Percentiles rank a stretch among this genome's conserved stretches.
Conservation (phyloP, 2,888 invertebrate genomes). For the Caenorhabditis doughertyi region DNA sequence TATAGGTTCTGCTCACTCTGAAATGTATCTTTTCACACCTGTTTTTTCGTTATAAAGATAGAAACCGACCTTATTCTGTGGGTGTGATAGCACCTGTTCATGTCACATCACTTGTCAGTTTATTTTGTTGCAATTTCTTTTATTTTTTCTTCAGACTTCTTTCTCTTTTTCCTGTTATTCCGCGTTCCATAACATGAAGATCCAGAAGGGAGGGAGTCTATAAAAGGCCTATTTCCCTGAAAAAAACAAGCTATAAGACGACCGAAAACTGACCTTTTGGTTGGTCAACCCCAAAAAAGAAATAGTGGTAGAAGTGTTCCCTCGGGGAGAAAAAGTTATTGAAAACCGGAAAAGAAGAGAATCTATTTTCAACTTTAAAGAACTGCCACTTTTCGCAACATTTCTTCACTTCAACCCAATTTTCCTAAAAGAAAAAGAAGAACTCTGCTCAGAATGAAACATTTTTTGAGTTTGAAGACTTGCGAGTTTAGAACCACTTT, state of each 20-base stretch:
- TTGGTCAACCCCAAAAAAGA: neutral
- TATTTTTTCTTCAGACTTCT: slow-evolving; percentile 4
- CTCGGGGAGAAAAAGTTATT: slow-evolving; percentile 23
- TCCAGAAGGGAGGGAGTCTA: neutral
- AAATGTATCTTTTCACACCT: neutral
- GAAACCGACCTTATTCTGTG: neutral
- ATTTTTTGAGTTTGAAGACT: too few relatives aligned
- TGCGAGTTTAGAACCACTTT: too few relatives aligned
- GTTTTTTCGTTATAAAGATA: slow-evolving; percentile 13
- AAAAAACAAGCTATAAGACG: slow-evolving; percentile 1
- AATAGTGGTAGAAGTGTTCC: neutral
- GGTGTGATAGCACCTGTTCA: slow-evolving; percentile 21
- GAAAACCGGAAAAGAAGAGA: slow-evolving; percentile 10
- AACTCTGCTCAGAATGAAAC: neutral
- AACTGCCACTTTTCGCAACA: slow-evolving; percentile 37
- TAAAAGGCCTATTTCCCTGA: neutral
- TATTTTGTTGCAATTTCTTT: slow-evolving; percentile 14
- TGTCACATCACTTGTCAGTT: slow-evolving; percentile 17
- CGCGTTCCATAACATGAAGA: neutral
- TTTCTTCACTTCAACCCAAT: slow-evolving; percentile 6
- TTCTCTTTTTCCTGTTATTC: slow-evolving; percentile 4
- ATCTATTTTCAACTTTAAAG: slow-evolving; percentile 18
- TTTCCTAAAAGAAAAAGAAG: neutral
- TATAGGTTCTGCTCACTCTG: too few relatives aligned
- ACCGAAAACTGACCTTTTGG: slow-evolving; percentile 4